Percentiles rank a stretch among this genome's conserved stretches.
Conservation (phyloP, 53 echinoderm and acorn worm species). For the Astropecten irregularis region DNA sequence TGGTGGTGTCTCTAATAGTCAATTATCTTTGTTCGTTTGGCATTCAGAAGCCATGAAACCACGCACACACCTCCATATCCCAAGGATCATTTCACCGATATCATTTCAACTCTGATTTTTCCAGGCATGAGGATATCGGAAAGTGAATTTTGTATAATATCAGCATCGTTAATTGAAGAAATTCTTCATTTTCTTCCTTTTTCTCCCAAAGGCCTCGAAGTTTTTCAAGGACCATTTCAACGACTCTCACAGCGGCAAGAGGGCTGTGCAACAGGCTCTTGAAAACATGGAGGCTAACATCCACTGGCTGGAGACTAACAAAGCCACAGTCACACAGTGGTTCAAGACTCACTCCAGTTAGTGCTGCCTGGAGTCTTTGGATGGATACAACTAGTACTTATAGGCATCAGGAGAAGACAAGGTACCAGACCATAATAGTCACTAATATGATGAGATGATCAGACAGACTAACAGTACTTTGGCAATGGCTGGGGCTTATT, state of each 20-base stretch:
- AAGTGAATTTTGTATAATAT: too few species aligned
- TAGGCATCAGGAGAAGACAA: background rate
- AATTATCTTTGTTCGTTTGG: too few species aligned
- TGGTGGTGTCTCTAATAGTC: too few species aligned
- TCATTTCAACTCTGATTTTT: too few species aligned
- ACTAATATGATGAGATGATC: too few species aligned
- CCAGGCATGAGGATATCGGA: too few species aligned
- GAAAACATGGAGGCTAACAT: slow-evolving; percentile 77
- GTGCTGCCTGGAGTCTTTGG: background rate
- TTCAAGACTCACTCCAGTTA: slow-evolving; percentile 34
- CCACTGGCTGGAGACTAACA: slow-evolving; percentile 64
- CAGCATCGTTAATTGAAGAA: too few species aligned
- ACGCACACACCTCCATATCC: too few species aligned
- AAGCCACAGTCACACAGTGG: slow-evolving; percentile 68
- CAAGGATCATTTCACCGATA: too few species aligned
- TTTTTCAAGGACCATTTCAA: slow-evolving; percentile 56
- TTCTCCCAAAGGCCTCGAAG: slow-evolving; percentile 45
- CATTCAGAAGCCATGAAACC: too few species aligned
- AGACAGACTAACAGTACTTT: too few species aligned
- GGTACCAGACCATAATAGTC: background rate
- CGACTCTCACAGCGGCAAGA: slow-evolving; percentile 56
- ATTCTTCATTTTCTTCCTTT: background rate
- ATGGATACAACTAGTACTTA: background rate
- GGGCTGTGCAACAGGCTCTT: slow-evolving; percentile 63
- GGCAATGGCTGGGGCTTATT: too few species aligned